Conservation (phyloP, 2,888 invertebrate genomes). For the Orchestes rusci region DNA sequence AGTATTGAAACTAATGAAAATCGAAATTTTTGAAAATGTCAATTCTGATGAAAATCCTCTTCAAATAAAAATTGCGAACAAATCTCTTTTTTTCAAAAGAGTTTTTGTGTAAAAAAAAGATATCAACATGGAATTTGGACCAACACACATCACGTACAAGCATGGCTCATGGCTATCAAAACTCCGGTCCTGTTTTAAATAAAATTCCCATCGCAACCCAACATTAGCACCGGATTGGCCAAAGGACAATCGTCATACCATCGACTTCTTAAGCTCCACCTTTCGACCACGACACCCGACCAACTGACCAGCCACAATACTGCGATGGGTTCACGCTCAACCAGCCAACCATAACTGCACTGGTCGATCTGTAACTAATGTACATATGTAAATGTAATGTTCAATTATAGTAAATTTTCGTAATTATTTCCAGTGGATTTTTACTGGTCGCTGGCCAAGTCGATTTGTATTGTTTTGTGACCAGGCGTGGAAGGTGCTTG, state of each 20-base stretch:
- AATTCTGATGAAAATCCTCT: too few species aligned
- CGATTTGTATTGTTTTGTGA: slow-evolving; percentile 21
- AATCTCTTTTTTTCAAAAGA: too few species aligned
- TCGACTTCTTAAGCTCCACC: slow-evolving; percentile 41
- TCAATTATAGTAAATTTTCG: slow-evolving; percentile 38
- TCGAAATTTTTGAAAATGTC: too few species aligned
- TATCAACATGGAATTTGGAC: too few species aligned
- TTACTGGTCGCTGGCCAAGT: slow-evolving; percentile 24
- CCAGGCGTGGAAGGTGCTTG: slow-evolving; percentile 7
- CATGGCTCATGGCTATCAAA: too few species aligned
- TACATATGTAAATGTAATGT: slow-evolving; percentile 38
- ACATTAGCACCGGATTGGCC: slow-evolving; percentile 43
- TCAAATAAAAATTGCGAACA: too few species aligned
- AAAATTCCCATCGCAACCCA: slow-evolving; percentile 44
- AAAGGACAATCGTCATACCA: slow-evolving; percentile 43
- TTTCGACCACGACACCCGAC: slow-evolving; percentile 31
- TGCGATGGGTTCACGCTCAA: not conserved
- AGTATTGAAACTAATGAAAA: too few species aligned
- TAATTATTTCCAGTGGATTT: slow-evolving; percentile 36
- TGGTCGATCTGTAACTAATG: slow-evolving; percentile 37
- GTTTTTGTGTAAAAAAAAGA: too few species aligned
- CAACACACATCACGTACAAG: too few species aligned
- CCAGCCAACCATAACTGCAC: not conserved
- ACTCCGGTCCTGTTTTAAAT: slow-evolving; percentile 15
- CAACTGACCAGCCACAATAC: slow-evolving; percentile 28